These are phyloP conservation scores for Phycodurus eques DNA, from an alignment of 2,113 vertebrate species.

Conservation along the genomic window DNA sequence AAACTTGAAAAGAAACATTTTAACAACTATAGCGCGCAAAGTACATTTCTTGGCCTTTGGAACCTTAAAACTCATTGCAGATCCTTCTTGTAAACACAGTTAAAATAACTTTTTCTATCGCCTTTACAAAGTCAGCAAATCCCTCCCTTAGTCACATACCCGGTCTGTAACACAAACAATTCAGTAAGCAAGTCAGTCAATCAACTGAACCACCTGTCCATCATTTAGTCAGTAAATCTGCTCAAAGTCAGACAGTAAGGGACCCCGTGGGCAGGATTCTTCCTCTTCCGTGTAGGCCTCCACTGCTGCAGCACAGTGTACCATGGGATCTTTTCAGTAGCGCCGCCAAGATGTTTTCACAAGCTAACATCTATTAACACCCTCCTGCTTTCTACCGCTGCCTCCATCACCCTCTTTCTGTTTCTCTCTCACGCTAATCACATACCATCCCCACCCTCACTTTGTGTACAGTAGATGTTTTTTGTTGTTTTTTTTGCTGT, in stretches of 20 bases:
- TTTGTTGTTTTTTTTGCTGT: conserved; percentile 36
- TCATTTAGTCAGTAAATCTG: conserved; percentile 51
- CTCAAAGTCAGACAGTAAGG: conserved; percentile 37
- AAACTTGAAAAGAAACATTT: conserved; percentile 52
- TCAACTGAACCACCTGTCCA: conserved; percentile 55
- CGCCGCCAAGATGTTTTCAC: conserved; percentile 29
- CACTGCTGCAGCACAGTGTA: conserved; percentile 33
- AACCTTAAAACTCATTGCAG: conserved; percentile 37
- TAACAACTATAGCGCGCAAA: conserved; percentile 40
- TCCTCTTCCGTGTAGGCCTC: conserved; percentile 18
- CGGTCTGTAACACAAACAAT: conserved; percentile 50
- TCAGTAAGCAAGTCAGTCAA: conserved; percentile 52
- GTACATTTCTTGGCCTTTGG: conserved; percentile 38
- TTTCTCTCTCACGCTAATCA: neutral
- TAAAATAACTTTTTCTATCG: conserved; percentile 17
- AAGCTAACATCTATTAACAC: conserved; percentile 54
- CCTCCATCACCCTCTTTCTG: conserved; percentile 12
- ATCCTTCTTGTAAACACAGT: conserved; percentile 36
- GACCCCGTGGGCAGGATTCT: conserved; percentile 20
- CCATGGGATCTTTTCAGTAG: conserved; percentile 37
- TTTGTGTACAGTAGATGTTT: conserved; percentile 22
- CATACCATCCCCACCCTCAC: conserved; percentile 14
- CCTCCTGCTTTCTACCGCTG: conserved; percentile 10
- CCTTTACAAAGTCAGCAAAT: conserved; percentile 8
- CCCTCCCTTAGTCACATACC: conserved; percentile 32